Conservation (phyloP, 2,113 vertebrate genomes). For the Lycaon pictus region DNA sequence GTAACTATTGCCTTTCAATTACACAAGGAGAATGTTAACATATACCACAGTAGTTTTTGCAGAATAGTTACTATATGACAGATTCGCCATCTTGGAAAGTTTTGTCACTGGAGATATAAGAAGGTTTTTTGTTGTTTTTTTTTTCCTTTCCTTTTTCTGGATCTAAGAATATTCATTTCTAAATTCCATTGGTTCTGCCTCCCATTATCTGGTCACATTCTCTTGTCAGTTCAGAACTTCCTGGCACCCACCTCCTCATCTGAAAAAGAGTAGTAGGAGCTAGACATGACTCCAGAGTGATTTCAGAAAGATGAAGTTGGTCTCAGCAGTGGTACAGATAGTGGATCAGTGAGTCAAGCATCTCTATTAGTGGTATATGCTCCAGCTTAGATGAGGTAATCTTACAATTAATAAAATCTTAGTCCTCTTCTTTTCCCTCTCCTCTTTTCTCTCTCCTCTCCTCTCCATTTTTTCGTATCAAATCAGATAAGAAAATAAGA, state of each 20-base stretch:
- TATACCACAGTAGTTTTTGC: not conserved
- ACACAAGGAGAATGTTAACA: not conserved
- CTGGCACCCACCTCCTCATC: not conserved
- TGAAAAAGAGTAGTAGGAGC: not conserved
- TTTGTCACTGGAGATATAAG: not conserved
- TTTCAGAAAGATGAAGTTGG: not conserved
- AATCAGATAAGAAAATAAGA: conserved; percentile 23
- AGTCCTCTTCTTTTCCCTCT: not conserved
- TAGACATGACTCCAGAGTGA: not conserved
- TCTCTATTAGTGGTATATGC: not conserved
- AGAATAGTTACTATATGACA: not conserved
- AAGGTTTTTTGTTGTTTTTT: not conserved
- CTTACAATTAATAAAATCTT: not conserved
- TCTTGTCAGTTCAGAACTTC: conserved; percentile 16
- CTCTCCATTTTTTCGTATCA: not conserved
- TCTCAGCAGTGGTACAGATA: not conserved
- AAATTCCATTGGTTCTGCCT: not conserved
- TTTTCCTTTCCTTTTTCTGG: not conserved
- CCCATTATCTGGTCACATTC: not conserved
- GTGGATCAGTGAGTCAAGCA: not conserved
- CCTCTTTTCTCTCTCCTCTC: too few species aligned
- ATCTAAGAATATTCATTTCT: not conserved
- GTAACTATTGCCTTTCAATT: not conserved
- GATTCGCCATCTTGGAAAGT: not conserved
- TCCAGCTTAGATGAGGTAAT: not conserved